phyloP scores from a whole-genome alignment of 1,140 invertebrate genomes.

The Dendroctonus valens region DNA sequence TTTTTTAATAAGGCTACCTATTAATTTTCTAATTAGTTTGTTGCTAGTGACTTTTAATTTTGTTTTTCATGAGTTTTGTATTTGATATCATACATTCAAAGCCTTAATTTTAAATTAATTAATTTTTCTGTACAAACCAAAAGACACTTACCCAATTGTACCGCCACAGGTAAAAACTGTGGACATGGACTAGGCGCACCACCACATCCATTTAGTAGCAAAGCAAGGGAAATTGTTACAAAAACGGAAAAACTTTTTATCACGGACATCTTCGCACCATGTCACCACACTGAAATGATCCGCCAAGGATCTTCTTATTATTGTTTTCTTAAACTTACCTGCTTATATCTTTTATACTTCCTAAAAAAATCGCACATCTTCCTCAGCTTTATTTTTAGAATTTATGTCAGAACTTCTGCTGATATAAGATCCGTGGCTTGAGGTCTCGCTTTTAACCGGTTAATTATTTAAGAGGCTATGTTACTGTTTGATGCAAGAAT shows the following conservation, averaged over 20 bases:
- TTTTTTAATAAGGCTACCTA: no score
- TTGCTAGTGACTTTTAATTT: no score
- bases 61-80: no score
- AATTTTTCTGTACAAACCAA: neutral
- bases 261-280: conserved; percentile 11
- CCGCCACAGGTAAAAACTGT: conserved; percentile 26
- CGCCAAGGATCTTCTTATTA: conserved; percentile 1
- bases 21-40: no score
- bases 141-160: conserved; percentile 10
- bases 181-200: conserved; percentile 10
- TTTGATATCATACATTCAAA: neutral
- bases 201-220: neutral
- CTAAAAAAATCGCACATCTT: conserved; percentile 17
- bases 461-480: conserved; percentile 17
- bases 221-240: neutral
- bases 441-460: neutral
- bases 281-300: neutral
- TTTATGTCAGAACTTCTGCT: conserved; percentile 28
- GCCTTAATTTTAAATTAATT: neutral
- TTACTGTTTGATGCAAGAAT: neutral
- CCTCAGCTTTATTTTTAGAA: conserved; percentile 33
- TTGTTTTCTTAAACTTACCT: conserved; percentile 1
- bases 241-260: neutral
- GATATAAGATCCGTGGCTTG: neutral
- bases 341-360: conserved; percentile 32